A percentile compares a stretch with the other conserved stretches of the same genome.
phyloP scores from a whole-genome alignment of 1,140 invertebrate species.

The Heliconius melpomene region DNA sequence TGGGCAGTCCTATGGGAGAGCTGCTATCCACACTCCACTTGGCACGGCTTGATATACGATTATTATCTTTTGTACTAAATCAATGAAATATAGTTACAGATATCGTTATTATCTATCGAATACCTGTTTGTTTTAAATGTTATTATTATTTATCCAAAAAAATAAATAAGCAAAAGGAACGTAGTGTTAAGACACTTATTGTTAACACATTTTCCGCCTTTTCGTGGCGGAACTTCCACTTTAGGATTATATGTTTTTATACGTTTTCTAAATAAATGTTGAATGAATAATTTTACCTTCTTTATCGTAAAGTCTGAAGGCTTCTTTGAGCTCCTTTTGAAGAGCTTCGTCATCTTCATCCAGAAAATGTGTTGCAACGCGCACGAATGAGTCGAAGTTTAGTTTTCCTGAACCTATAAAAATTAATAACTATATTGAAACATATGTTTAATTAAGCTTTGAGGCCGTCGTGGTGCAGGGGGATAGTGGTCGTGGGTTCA shows the following conservation, averaged over 20 bases:
- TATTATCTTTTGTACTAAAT: slow-evolving; percentile 10
- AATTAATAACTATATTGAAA: too few relatives aligned
- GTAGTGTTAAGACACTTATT: too few relatives aligned
- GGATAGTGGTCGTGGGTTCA: too few relatives aligned
- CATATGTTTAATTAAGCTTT: too few relatives aligned
- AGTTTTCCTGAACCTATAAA: slow-evolving; percentile 84
- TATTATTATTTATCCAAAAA: too few relatives aligned
- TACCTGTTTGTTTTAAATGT: not conserved
- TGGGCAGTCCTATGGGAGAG: slow-evolving; percentile 10
- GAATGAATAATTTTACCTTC: slow-evolving; percentile 79
- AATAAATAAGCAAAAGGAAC: too few relatives aligned
- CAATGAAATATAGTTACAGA: not conserved
- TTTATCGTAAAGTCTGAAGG: slow-evolving; percentile 88
- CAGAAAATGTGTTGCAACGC: slow-evolving; percentile 86
- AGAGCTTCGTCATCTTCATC: slow-evolving; percentile 91
- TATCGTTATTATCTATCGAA: not conserved
- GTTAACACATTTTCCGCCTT: too few relatives aligned
- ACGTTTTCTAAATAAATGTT: too few relatives aligned
- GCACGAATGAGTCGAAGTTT: slow-evolving; percentile 86
- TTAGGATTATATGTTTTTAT: too few relatives aligned
- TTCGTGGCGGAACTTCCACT: too few relatives aligned
- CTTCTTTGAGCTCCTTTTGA: slow-evolving; percentile 88
- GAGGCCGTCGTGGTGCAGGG: too few relatives aligned
- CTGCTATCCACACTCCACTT: slow-evolving; percentile 1
- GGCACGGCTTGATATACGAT: not conserved